Evolutionary conservation across 2,888 invertebrate genomes (phyloP), one percentile per base, ranked within the genome.

Genomic region (Andrena minutula): DNA sequence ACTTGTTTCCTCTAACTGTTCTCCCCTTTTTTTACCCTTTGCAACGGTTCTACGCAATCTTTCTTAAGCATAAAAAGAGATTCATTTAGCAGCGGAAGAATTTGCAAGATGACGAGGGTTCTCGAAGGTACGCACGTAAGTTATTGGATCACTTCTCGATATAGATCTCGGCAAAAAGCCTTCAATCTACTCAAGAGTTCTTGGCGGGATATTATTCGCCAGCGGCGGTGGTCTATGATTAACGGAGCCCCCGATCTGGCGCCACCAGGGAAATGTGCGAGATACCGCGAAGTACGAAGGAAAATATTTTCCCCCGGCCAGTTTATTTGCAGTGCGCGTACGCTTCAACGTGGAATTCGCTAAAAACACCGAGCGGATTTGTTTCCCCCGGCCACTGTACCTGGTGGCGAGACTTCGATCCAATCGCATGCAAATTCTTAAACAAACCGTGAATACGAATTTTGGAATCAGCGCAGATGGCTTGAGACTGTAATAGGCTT

Each of bases 281-380:
- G 53, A 58, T 72, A 51, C 49, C 41, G 53, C 12, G 51, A 60
- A 26, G 56, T 61, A 30, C 35, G 60, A 35, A 63, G 75, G 66
- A 71, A 79, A 82, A 82, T 82, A 82, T 79, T 79, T 82, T 75
- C 79, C 56, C 12, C 69, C 0, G 53, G 60, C 20, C 60, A 32
- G 51, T 72, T 75, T 75, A 74, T 73, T 79, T 64, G 65, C 7
- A 70, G 70, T 26, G 6, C 58, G 60, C 32, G 51, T 47, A 71
- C 32, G 61, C 56, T 58, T 60, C 72, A 77, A 72, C 75, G 63
- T 70, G 60, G 65, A 20, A 49, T 56, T 26, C 30, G 32, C 30
- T 41, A 23, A 79, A 78, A 73, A 69, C 41, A 73, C 28, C 56
- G 23, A 41, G 35, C 35, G 6, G 32, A 56, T 69, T 70, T 70